Conservation (phyloP, 35 echinoderm and acorn worm species). For the Hemicentrotus pulcherrimus region DNA sequence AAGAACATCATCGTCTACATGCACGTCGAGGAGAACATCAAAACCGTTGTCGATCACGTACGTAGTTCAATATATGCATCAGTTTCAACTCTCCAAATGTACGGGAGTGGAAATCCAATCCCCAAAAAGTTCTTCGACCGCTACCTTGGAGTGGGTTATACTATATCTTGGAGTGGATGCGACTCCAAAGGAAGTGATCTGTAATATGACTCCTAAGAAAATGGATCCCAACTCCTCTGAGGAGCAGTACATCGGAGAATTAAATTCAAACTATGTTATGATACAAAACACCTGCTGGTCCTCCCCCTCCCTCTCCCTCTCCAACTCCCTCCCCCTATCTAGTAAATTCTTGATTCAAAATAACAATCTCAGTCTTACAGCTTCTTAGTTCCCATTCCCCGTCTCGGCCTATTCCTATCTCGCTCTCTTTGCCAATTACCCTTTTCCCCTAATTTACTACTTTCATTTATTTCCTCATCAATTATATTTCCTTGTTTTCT, state of each 20-base stretch:
- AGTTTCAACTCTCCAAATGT: too few species aligned
- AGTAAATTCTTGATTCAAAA: too few species aligned
- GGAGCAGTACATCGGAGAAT: neutral
- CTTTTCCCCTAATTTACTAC: neutral
- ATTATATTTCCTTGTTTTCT: neutral
- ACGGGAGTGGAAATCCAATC: too few species aligned
- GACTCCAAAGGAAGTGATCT: too few species aligned
- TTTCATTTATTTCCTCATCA: neutral
- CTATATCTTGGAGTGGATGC: too few species aligned
- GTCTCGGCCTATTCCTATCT: neutral
- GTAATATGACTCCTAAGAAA: too few species aligned
- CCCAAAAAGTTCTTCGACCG: too few species aligned
- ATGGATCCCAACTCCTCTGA: neutral
- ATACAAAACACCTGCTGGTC: too few species aligned
- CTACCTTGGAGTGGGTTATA: too few species aligned
- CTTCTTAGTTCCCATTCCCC: too few species aligned
- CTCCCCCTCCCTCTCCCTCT: neutral
- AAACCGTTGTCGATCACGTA: slow-evolving; percentile 33
- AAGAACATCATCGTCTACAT: slow-evolving; percentile 73
- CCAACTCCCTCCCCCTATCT: neutral
- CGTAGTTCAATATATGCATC: neutral
- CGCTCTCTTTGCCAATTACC: neutral
- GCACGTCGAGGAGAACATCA: slow-evolving; percentile 64
- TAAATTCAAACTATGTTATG: neutral
- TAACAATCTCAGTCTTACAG: too few species aligned